These are phyloP conservation scores for Sicus ferrugineus DNA, from an alignment of 2,888 invertebrate genomes.

Conservation along the genomic window DNA sequence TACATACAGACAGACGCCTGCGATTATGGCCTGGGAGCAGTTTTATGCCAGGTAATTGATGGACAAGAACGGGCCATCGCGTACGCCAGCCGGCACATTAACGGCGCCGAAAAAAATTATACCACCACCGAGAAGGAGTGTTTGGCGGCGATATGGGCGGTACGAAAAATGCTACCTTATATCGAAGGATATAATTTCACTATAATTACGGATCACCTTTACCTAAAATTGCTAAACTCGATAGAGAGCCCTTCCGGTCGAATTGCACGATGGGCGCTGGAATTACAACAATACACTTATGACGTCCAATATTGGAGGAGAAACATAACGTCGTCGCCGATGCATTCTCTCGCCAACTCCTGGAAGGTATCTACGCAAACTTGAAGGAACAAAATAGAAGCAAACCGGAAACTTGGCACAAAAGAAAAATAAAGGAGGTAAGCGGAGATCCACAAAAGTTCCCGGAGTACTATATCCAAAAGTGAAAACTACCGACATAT, in stretches of 20 bases:
- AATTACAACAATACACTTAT: background rate
- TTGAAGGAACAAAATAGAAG: background rate
- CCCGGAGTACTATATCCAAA: too few species aligned
- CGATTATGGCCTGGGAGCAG: background rate
- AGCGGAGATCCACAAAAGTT: too few species aligned
- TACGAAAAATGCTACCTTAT: slow-evolving; percentile 1
- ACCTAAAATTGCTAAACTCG: too few species aligned
- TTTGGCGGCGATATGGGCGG: background rate
- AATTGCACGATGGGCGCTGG: background rate
- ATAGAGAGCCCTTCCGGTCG: too few species aligned
- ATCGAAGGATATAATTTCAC: too few species aligned
- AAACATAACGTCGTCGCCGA: background rate
- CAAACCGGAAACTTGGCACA: too few species aligned
- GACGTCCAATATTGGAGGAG: background rate
- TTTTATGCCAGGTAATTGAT: background rate
- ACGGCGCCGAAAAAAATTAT: background rate
- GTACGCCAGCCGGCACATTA: background rate
- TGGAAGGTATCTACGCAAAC: background rate
- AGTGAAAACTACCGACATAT: too few species aligned
- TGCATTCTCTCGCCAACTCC: background rate
- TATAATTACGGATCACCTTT: too few species aligned
- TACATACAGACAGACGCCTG: background rate
- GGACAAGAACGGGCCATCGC: background rate
- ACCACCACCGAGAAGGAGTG: background rate
- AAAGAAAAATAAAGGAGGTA: too few species aligned